These are phyloP conservation scores for Corythoichthys intestinalis DNA, from an alignment of 2,113 vertebrate genomes.

Conservation along the genomic window DNA sequence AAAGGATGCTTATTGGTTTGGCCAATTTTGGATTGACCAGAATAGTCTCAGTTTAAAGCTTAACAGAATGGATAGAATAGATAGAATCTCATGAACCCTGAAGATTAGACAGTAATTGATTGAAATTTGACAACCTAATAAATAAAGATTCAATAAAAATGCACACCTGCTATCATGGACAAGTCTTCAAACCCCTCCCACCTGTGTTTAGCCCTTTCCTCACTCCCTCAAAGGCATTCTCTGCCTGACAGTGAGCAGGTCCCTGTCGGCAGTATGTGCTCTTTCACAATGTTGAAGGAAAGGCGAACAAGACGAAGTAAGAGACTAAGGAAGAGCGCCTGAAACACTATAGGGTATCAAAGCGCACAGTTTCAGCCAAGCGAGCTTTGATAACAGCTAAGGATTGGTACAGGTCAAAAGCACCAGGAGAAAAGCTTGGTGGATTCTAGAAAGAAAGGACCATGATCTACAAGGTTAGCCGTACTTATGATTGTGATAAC, in stretches of 20 bases:
- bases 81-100: not conserved
- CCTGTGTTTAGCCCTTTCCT: constrained; percentile 9
- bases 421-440: constrained; percentile 38
- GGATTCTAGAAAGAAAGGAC: constrained; percentile 49
- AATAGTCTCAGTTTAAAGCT: not conserved
- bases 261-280: constrained; percentile 56
- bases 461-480: constrained; percentile 47
- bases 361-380: constrained; percentile 49
- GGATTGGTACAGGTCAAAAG: constrained; percentile 44
- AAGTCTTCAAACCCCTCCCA: constrained; percentile 9
- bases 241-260: constrained; percentile 62
- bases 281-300: constrained; percentile 57
- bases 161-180: not conserved
- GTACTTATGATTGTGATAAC: constrained; percentile 18
- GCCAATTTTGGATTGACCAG: not conserved
- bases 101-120: not conserved
- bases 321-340: constrained; percentile 34
- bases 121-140: not conserved
- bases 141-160: not conserved
- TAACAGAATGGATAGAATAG: not conserved
- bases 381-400: constrained; percentile 56
- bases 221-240: constrained; percentile 53
- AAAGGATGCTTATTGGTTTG: not conserved
- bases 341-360: constrained; percentile 64
- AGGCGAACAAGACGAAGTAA: constrained; percentile 28